These are phyloP conservation scores for Pelusios castaneus DNA, from an alignment of 2,113 vertebrate species.

Conservation along the genomic window DNA sequence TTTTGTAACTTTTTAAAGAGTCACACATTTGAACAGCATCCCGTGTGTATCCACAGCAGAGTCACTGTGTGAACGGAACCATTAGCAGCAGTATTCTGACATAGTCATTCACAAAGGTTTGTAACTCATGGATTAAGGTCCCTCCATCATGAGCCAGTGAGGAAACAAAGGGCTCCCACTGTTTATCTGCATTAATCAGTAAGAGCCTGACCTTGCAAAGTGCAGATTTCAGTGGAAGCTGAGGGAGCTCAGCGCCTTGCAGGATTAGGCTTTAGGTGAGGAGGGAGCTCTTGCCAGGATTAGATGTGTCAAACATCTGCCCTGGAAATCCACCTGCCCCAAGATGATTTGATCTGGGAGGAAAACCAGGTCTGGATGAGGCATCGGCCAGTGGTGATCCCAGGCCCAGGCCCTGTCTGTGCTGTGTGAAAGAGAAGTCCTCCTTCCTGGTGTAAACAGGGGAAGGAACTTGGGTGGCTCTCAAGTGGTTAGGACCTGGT, in stretches of 20 bases:
- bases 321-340: background rate
- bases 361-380: background rate
- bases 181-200: background rate
- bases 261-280: background rate
- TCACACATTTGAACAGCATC: background rate
- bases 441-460: background rate
- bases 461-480: background rate
- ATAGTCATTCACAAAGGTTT: background rate
- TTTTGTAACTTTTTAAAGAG: background rate
- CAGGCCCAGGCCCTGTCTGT: too few relatives aligned
- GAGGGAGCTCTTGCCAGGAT: background rate
- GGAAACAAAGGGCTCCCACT: background rate
- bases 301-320: background rate
- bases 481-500: background rate
- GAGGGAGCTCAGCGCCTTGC: background rate
- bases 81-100: background rate
- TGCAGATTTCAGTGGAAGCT: background rate
- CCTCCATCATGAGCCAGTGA: background rate
- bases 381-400: background rate
- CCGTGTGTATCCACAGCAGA: background rate
- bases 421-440: background rate
- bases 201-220: background rate
- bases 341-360: background rate
- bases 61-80: background rate
- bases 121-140: background rate